Percentiles rank a stretch among this genome's conserved stretches.
Conservation (phyloP, 2,888 invertebrate species). For the Stegana nigrithorax region DNA sequence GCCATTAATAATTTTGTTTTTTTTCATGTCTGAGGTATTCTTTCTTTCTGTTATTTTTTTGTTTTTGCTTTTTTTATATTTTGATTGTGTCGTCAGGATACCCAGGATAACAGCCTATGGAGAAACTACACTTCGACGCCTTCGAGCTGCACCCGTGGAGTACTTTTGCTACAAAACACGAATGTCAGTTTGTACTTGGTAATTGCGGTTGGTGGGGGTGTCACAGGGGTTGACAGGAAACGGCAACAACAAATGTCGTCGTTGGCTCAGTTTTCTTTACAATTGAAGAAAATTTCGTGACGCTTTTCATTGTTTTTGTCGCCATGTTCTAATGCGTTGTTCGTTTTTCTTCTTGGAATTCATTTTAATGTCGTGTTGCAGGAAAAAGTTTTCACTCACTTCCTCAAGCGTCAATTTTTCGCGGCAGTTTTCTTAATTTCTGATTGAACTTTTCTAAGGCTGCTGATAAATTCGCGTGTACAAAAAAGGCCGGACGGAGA, state of each 20-base stretch:
- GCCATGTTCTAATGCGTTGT: neutral
- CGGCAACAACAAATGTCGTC: neutral
- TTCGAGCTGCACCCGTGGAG: constrained; percentile 9
- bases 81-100: too few relatives aligned
- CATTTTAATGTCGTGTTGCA: neutral
- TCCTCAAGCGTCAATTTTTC: constrained; percentile 43
- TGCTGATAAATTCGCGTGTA: constrained; percentile 50
- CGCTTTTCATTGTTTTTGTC: neutral
- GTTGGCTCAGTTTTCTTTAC: neutral
- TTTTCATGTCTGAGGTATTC: too few relatives aligned
- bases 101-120: too few relatives aligned
- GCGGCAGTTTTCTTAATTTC: constrained; percentile 60
- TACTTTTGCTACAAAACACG: constrained; percentile 12
- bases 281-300: neutral
- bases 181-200: neutral
- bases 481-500: neutral
- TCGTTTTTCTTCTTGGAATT: neutral
- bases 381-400: constrained; percentile 44
- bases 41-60: constrained; percentile 12
- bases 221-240: too few relatives aligned
- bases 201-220: neutral
- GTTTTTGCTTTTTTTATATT: too few relatives aligned
- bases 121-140: too few relatives aligned
- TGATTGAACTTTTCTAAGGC: constrained; percentile 55
- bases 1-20: too few relatives aligned